phyloP scores from a whole-genome alignment of 2,888 invertebrate genomes.

The Scrobipalpa costella region DNA sequence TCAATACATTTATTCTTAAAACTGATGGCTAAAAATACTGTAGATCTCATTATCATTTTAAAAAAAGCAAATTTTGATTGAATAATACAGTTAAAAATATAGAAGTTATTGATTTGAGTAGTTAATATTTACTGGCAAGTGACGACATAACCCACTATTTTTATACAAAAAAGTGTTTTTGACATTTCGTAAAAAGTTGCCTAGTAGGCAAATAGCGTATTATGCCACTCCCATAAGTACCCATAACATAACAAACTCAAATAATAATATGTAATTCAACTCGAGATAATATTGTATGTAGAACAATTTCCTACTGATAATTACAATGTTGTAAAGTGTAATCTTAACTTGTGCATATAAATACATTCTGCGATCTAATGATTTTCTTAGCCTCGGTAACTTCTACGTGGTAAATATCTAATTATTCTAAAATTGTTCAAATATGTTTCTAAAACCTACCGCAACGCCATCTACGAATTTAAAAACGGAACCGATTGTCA shows the following conservation, averaged over 20 bases:
- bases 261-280: background rate
- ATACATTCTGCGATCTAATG: slow-evolving; percentile 7
- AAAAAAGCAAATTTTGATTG: no score
- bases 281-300: background rate
- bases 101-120: no score
- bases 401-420: background rate
- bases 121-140: no score
- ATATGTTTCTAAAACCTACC: background rate
- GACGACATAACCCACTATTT: no score
- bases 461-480: slow-evolving; percentile 15
- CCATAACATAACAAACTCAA: background rate
- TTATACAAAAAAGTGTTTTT: no score
- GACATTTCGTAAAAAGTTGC: no score
- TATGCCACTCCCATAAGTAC: background rate
- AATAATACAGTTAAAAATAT: no score
- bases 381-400: background rate
- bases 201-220: no score
- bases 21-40: no score
- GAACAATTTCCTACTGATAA: slow-evolving; percentile 5
- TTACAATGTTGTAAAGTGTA: background rate
- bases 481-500: slow-evolving; percentile 5
- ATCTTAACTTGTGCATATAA: slow-evolving; percentile 12
- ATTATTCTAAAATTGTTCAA: background rate
- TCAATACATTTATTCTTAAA: no score
- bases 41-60: no score